Base-by-base conservation (phyloP, 92 coral and sea anemone genomes). In the Micromussa lordhowensis region DNA sequence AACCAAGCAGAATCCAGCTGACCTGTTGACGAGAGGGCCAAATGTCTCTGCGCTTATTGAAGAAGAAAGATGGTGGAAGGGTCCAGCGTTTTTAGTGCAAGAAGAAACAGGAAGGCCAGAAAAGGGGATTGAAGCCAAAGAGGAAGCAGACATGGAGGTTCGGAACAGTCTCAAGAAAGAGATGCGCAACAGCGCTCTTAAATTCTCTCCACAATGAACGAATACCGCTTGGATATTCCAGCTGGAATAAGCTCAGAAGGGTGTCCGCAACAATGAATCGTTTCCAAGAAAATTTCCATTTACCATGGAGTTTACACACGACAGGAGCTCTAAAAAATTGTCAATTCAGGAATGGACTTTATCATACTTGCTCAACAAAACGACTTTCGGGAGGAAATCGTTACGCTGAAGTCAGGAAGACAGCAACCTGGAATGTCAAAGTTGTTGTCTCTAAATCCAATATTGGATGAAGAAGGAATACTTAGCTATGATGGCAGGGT, bases 61-160 rank as follows among this genome's bases (percentile, higher is more conserved):
- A 14, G 79, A 85, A 49, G 80, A 78, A 22, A 55, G 7, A 28
- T 77, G 92, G 89, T 90, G 85, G 92, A 44, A 78, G 24, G 83
- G 91, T 2, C 91, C 91, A 68, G 48, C 72, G 5, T 88, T 71
- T 55, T 38, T 88, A 2, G 36, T 3, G n/a, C 57, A 71, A 24
- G 18, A 13, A 17, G 34, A 55, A 9, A 26, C 82, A 51, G 34
- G 54, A 63, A 82, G 88, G 92, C 88, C 92, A 1, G 84, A 75
- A 49, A 83, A n/a, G n/a, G n/a, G n/a, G n/a, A n/a, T n/a, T n/a
- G n/a, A n/a, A n/a, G n/a, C n/a, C n/a, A n/a, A n/a, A 75, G 10
- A 83, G 71, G 64, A 53, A 66, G 32, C 89, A 21, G 81, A 58
- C 81, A 79, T 86, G 29, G 85, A 86, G 29, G 58, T 77, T 9